These are phyloP conservation scores for Rhizoglyphus robini DNA, from an alignment of 1,140 invertebrate species.

Conservation along the genomic window DNA sequence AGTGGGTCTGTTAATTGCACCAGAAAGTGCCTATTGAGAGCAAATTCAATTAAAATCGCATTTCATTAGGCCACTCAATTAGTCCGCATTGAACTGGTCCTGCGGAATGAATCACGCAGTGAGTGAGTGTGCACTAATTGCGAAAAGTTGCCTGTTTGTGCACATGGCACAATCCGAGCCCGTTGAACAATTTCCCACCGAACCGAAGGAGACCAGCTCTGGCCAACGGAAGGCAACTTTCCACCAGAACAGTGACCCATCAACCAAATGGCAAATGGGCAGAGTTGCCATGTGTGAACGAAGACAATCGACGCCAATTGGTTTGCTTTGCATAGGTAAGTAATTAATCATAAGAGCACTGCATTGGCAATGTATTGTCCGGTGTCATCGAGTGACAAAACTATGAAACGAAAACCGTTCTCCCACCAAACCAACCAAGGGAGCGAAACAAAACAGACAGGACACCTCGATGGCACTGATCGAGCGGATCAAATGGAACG, in stretches of 20 bases:
- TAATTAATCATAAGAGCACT: conserved; percentile 1
- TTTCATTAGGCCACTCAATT: conserved; percentile 10
- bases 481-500: too few species aligned
- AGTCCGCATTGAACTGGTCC: not conserved
- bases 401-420: too few species aligned
- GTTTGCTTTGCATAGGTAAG: conserved; percentile 10
- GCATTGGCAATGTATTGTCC: too few species aligned
- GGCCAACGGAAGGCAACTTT: too few species aligned
- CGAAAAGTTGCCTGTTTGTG: not conserved
- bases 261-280: too few species aligned
- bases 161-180: conserved; percentile 2
- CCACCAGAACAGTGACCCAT: too few species aligned
- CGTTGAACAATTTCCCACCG: not conserved
- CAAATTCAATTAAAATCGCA: conserved; percentile 15
- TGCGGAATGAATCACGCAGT: not conserved
- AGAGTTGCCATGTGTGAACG: conserved; percentile 5
- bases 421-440: not conserved
- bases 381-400: too few species aligned
- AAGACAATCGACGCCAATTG: conserved; percentile 9
- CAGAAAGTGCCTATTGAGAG: conserved; percentile 8
- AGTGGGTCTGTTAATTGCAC: too few species aligned
- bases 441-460: not conserved
- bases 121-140: not conserved
- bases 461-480: not conserved
- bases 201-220: not conserved